Percentiles rank a stretch among this genome's conserved stretches.
These are phyloP conservation scores for Atherinosoma microstoma DNA, from an alignment of 2,797 vertebrate genomes.

Conservation along the genomic window DNA sequence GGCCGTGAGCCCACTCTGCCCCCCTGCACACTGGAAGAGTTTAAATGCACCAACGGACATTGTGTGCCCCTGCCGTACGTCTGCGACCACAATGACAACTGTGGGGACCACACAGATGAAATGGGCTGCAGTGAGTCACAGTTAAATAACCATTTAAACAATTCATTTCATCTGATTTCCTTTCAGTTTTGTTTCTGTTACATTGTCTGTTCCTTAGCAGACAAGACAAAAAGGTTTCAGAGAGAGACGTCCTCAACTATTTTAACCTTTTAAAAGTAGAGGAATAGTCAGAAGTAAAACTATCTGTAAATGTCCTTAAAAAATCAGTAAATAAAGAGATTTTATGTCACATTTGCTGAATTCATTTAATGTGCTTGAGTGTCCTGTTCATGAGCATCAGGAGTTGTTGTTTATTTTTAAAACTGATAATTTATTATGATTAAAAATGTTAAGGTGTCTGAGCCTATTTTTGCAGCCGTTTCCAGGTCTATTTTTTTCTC, in stretches of 20 bases:
- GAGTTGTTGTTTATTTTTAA: background rate
- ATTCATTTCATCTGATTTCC: background rate
- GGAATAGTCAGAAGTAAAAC: no score
- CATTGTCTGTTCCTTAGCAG: background rate
- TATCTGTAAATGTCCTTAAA: no score
- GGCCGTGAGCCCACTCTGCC: conserved; percentile 86
- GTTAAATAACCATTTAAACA: background rate
- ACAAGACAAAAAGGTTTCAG: background rate
- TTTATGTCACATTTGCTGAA: no score
- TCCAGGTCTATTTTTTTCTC: background rate
- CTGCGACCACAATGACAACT: conserved; percentile 92
- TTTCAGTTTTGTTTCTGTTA: background rate
- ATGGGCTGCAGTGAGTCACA: conserved; percentile 90
- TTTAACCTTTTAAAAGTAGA: background rate
- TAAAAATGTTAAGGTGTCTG: background rate
- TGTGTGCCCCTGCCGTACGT: conserved; percentile 88
- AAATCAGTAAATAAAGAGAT: no score
- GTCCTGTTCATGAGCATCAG: background rate
- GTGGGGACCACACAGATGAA: conserved; percentile 91
- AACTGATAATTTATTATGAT: background rate
- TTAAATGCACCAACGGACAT: conserved; percentile 89
- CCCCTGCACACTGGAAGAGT: conserved; percentile 90
- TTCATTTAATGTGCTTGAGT: no score
- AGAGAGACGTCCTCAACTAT: background rate
- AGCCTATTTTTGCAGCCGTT: background rate